Evolutionary conservation across 2,113 vertebrate species (phyloP), one percentile per base, ranked within the genome.

Genomic region (Urocitellus parryii): DNA sequence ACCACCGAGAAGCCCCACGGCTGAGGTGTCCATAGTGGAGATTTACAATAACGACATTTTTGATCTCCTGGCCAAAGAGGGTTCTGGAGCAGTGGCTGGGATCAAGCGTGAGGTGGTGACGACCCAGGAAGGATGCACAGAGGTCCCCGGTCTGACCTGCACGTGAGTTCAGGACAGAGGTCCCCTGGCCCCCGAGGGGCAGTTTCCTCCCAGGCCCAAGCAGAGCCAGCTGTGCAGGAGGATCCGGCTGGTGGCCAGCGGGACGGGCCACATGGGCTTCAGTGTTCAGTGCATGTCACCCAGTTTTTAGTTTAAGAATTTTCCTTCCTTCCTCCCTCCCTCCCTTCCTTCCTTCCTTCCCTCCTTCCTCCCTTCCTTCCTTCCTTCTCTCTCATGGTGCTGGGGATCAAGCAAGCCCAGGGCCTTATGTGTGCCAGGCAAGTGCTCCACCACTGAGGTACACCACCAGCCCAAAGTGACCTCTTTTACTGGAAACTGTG

Each of bases 41-140:
- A 99, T 99, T 58, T 99, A 99, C 96, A 99, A 99, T 97, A 99
- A 99, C 20, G 98, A 99, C 88, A 94, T 99, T 93, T 98, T 99
- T 88, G 99, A 99, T 98, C 99, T 99, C 94, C 98, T 99, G 98
- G 98, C 99, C 85, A 98, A 97, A 96, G 98, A 99, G 25, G 96
- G 97, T 45, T 97, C 79, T 65, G 97, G 98, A 12, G 98, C 58
- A 39, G 74, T 58, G 0, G 91, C 65, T 11, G 97, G 98, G 1
- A 6, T 94, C 96, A 98, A 97, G 97, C 95, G 98, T 11, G 99
- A 99, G 3, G 97, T 98, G 53, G 95, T 99, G 95, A 99, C 98
- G 37, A 98, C 98, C 85, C 98, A 97, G 96, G 98, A 98, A 16
- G 98, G 99, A 29, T 97, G 87, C 96, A 99, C 97, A 4, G 98